These are phyloP conservation scores for Parochlus steinenii DNA, from an alignment of 2,888 invertebrate species.

Conservation along the genomic window DNA sequence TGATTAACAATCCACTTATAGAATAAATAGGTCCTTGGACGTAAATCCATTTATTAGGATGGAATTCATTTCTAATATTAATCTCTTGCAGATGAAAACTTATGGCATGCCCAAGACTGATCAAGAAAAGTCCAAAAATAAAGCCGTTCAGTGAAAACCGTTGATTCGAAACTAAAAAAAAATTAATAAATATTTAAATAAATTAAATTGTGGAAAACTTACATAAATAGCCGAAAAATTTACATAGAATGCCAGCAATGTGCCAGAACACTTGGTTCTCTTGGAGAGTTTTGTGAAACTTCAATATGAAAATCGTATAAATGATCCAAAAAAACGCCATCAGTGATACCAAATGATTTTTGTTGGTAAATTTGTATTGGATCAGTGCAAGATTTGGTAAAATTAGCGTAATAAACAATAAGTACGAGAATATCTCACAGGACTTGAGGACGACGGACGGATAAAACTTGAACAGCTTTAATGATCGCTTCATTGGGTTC, in stretches of 20 bases:
- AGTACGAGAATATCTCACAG: constrained; percentile 11
- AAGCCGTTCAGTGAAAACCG: constrained; percentile 11
- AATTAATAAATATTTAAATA: not conserved
- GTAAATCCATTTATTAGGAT: constrained; percentile 10
- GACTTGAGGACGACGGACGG: constrained; percentile 12
- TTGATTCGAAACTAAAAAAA: constrained; percentile 11
- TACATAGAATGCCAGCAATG: constrained; percentile 8
- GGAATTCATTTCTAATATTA: constrained; percentile 9
- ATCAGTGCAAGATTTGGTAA: constrained; percentile 7
- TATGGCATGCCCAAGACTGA: constrained; percentile 11
- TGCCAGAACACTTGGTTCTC: constrained; percentile 8
- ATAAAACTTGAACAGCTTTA: constrained; percentile 11
- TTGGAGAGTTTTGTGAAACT: constrained; percentile 5
- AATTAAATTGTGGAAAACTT: constrained; percentile 3
- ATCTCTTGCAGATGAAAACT: constrained; percentile 12
- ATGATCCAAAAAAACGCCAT: constrained; percentile 11
- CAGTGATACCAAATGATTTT: constrained; percentile 3
- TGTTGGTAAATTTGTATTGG: constrained; percentile 7
- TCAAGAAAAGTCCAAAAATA: constrained; percentile 7
- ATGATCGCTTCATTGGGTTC: constrained; percentile 8
- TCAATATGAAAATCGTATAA: constrained; percentile 6
- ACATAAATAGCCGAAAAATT: constrained; percentile 11
- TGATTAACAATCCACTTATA: constrained; percentile 12
- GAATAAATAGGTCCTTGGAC: constrained; percentile 11
- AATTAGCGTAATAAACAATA: constrained; percentile 7